Evolutionary conservation across 2,113 vertebrate species (phyloP).

Genomic region (Spilogale gracilis): DNA sequence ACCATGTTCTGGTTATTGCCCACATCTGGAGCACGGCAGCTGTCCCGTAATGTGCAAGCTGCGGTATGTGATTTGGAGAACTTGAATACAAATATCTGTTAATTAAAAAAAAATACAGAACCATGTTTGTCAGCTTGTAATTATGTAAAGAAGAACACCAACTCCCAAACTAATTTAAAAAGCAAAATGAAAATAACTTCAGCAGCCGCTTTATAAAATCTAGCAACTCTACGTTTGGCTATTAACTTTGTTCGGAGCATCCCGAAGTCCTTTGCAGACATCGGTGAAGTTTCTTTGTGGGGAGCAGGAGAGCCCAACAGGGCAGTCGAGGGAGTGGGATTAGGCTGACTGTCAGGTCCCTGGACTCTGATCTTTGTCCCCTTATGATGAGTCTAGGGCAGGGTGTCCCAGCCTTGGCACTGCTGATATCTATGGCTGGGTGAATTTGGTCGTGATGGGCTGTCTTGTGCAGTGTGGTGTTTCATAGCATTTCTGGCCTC

Average conservation of each 20-base stretch:
- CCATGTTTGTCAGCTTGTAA: conserved; percentile 85
- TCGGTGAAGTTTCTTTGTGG: neutral
- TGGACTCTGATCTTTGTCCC: neutral
- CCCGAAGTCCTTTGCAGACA: conserved; percentile 50
- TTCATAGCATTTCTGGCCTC: neutral
- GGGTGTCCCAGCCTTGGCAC: neutral
- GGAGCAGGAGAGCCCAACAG: too few species aligned
- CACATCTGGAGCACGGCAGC: conserved; percentile 83
- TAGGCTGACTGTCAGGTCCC: neutral
- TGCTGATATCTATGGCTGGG: rapidly evolving
- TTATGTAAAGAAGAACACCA: conserved; percentile 84
- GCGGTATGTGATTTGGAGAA: conserved; percentile 82
- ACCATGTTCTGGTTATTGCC: conserved; percentile 73
- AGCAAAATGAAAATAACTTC: conserved; percentile 83
- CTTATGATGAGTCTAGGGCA: neutral
- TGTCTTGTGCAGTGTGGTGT: neutral
- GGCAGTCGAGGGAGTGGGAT: neutral
- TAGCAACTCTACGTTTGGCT: conserved; percentile 32
- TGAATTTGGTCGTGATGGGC: neutral
- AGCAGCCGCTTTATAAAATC: conserved; percentile 65
- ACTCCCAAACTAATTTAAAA: conserved; percentile 84
- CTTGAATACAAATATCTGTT: conserved; percentile 85
- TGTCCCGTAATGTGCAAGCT: conserved; percentile 81
- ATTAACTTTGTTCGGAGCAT: conserved; percentile 29
- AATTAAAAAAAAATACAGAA: conserved; percentile 85